Percentiles rank a stretch among this genome's conserved stretches.
Conservation (phyloP, 2,888 invertebrate genomes). For the Augiades crinisus region DNA sequence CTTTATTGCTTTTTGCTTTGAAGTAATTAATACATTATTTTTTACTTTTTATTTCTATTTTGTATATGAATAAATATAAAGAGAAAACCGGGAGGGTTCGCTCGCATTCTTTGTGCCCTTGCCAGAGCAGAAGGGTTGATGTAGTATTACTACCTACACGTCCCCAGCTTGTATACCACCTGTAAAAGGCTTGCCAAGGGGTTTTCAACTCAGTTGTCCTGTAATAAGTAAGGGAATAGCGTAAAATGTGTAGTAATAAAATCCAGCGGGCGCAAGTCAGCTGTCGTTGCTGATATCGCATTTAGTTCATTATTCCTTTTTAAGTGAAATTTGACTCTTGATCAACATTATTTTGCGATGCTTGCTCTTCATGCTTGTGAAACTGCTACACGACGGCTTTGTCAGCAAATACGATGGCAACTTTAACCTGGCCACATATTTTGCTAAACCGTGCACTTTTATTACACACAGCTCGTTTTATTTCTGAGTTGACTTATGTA, state of each 20-base stretch:
- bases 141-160: constrained; percentile 38
- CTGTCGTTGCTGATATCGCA: constrained; percentile 29
- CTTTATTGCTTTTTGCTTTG: too few species aligned
- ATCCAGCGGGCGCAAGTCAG: constrained; percentile 26
- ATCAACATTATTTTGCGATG: constrained; percentile 2
- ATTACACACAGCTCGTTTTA: too few species aligned
- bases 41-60: constrained; percentile 67
- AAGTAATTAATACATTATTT: too few species aligned
- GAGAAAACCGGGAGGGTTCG: constrained; percentile 46
- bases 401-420: too few species aligned
- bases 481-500: too few species aligned
- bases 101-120: constrained; percentile 52
- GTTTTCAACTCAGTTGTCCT: constrained; percentile 21
- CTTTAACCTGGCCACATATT: too few species aligned
- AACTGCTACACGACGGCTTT: background rate
- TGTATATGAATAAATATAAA: constrained; percentile 52
- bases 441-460: too few species aligned
- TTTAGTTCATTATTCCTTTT: constrained; percentile 41
- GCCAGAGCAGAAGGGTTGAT: constrained; percentile 58
- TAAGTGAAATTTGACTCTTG: constrained; percentile 45
- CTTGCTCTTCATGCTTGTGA: background rate
- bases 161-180: constrained; percentile 30
- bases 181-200: constrained; percentile 24
- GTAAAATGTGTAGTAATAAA: constrained; percentile 6
- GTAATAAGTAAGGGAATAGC: constrained; percentile 19